Conservation (phyloP, 2,113 vertebrate genomes). For the Anolis sagrei region DNA sequence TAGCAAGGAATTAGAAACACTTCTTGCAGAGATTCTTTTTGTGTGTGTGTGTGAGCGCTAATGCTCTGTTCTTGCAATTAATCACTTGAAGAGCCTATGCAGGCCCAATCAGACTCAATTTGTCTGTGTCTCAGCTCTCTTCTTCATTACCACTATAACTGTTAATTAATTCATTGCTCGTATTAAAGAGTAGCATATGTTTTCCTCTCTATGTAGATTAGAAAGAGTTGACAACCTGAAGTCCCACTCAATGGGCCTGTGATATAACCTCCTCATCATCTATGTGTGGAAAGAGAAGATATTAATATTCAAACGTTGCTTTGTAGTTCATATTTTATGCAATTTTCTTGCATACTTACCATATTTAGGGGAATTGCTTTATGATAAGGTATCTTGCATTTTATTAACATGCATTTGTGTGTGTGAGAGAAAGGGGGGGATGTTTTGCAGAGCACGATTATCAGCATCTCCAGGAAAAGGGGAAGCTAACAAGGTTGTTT, state of each 20-base stretch:
- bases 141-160: constrained; percentile 16
- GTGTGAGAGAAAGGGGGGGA: background rate
- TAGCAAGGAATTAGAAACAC: constrained; percentile 23
- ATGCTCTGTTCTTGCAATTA: constrained; percentile 25
- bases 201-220: background rate
- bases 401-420: background rate
- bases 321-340: constrained; percentile 15
- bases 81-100: constrained; percentile 12
- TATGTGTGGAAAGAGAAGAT: constrained; percentile 5
- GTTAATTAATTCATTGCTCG: constrained; percentile 34
- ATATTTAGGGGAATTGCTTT: background rate
- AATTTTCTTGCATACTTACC: background rate
- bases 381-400: background rate
- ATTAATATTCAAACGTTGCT: background rate
- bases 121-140: constrained; percentile 29
- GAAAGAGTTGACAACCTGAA: background rate
- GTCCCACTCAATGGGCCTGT: background rate
- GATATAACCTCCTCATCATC: background rate
- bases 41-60: background rate
- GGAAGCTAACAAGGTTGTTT: background rate
- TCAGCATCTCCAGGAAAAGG: background rate
- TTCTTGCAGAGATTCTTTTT: background rate
- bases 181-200: constrained; percentile 19
- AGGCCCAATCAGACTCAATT: constrained; percentile 21
- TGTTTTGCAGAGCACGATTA: background rate